Evolutionary conservation across 2,888 invertebrate genomes (phyloP), one percentile per base, ranked within the genome.

Genomic region (Trimorus sp.): DNA sequence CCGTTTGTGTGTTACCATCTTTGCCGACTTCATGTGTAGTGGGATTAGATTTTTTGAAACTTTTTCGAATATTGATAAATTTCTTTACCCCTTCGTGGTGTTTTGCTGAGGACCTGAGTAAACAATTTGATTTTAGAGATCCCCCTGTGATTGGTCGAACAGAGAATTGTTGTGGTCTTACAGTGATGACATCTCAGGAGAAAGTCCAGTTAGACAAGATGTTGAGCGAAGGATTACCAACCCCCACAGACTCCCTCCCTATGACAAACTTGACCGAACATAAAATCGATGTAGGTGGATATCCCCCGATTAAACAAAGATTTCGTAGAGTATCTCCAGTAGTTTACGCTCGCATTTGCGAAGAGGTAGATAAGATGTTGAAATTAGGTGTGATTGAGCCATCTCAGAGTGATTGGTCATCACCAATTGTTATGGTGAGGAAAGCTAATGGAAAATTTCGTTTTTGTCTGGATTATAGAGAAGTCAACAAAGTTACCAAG

Each of bases 351-450:
- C 26, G 14, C 0, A 80, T 83, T 11, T 48, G 75, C 15, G n/a
- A 16, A 1, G 88, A 89, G 70, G 82, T 90, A 0, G 88, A 89
- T 42, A 62, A 85, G 0, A 89, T 90, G 89, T 40, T 90, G 0
- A 62, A 45, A 0, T 38, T 82, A 0, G 87, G 85, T 0, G 86
- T 90, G 0, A 85, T 91, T 0, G 71, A 81, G 14, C 66, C 54
- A 0, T 79, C 76, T 1, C 11, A 56, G 0, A 80, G 73, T 49
- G 68, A 84, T 3, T 89, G 87, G 86, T 79, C 85, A 1, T 89
- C 87, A 2, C 87, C 88, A 0, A 82, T 87, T 7, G 81, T 89
- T 0, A 84, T 88, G 53, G 83, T 87, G 5, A 83, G 79, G 12
- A 89, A 89, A 62, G 83, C 85, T 7, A 84, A 86, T 68, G 86